Percentiles rank a stretch among this genome's conserved stretches.
phyloP scores from a whole-genome alignment of 2,797 vertebrate species.

The Otus scops region DNA sequence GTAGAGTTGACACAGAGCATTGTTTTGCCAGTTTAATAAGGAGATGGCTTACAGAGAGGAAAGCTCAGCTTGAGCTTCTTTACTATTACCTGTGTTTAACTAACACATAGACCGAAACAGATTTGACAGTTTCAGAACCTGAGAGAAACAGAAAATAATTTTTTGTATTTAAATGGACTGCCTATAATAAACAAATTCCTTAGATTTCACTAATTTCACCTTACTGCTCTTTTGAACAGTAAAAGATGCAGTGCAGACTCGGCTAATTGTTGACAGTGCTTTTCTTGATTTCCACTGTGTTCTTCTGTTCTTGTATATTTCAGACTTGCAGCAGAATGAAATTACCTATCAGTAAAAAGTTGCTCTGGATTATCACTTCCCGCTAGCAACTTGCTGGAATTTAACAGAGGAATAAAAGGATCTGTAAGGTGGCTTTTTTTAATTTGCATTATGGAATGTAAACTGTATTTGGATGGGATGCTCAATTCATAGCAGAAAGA shows the following conservation, averaged over 20 bases:
- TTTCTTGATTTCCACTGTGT: background rate
- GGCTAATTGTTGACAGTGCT: background rate
- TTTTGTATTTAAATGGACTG: background rate
- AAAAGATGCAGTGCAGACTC: background rate
- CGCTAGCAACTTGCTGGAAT: background rate
- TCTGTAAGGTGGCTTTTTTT: background rate
- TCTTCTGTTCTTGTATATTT: background rate
- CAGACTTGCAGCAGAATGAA: background rate
- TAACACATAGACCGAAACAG: background rate
- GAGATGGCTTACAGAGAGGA: background rate
- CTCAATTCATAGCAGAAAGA: background rate
- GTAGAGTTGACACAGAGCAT: background rate
- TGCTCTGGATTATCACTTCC: background rate
- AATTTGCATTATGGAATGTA: background rate
- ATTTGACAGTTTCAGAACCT: background rate
- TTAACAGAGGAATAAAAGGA: background rate
- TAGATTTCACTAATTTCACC: background rate
- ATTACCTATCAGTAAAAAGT: background rate
- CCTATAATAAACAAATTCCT: background rate
- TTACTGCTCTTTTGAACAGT: background rate
- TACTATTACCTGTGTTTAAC: background rate
- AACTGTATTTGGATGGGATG: background rate
- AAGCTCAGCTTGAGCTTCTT: background rate
- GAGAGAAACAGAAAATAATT: background rate
- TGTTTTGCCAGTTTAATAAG: background rate